These are phyloP conservation scores for Platycnemis pennipes DNA, from an alignment of 2,888 invertebrate genomes.

Conservation along the genomic window DNA sequence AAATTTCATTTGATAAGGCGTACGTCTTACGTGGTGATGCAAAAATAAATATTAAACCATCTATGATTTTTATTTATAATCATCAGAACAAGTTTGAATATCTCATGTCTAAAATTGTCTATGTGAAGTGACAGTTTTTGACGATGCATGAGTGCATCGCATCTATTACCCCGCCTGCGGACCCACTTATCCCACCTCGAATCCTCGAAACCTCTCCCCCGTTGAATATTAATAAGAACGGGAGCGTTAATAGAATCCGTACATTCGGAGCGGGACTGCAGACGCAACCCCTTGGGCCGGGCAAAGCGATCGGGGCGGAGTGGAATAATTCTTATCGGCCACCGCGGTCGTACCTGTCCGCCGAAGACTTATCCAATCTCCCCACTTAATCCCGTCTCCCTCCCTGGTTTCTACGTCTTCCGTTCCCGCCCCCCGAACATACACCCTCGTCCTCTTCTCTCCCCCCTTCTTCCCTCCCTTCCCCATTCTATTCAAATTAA, in stretches of 20 bases:
- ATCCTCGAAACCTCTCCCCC: neutral
- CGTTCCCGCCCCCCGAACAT: neutral
- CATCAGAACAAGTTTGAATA: no score
- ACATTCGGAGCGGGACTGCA: neutral
- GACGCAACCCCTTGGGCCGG: neutral
- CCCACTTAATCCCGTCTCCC: neutral
- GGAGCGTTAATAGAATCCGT: constrained; percentile 30
- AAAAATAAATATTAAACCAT: no score
- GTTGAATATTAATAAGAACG: constrained; percentile 26
- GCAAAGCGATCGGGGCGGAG: constrained; percentile 1
- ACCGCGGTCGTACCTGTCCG: constrained; percentile 30
- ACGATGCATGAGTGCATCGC: neutral
- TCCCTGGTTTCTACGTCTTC: neutral
- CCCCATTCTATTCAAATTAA: neutral
- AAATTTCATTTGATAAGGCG: no score
- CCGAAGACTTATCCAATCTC: constrained; percentile 42
- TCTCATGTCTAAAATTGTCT: no score
- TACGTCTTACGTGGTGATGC: no score
- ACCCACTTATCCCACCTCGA: neutral
- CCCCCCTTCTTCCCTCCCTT: neutral
- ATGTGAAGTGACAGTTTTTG: no score
- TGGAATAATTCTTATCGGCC: constrained; percentile 42
- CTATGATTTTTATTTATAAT: no score
- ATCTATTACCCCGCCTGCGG: no score
- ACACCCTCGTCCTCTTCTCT: neutral